A percentile compares a stretch with the other conserved stretches of the same genome.
Evolutionary conservation across 2,113 vertebrate species (phyloP).

Genomic region (Dromaius novaehollandiae): DNA sequence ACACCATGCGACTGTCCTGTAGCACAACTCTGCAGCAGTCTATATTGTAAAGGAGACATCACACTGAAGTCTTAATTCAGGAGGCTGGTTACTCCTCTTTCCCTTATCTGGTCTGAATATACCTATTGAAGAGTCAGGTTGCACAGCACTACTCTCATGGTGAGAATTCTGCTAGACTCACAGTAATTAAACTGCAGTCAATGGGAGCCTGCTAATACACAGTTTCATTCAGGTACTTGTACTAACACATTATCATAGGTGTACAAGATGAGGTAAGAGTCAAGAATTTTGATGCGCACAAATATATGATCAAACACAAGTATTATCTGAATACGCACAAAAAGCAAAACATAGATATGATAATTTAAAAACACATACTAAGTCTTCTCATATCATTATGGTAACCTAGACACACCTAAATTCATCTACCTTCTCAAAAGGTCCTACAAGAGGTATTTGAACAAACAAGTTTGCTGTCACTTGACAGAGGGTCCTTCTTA

Average conservation of each 20-base stretch:
- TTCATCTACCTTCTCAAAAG: background rate
- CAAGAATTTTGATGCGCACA: background rate
- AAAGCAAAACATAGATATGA: fast-evolving
- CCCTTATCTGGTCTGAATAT: background rate
- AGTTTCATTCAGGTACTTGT: background rate
- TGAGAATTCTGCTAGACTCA: background rate
- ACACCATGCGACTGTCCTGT: background rate
- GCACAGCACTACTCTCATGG: background rate
- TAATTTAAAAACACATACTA: too few relatives aligned
- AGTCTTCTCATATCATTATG: background rate
- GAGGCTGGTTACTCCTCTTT: background rate
- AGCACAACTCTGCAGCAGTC: background rate
- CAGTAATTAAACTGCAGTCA: background rate
- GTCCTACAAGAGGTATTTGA: background rate
- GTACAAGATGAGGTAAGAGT: background rate
- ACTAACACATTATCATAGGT: background rate
- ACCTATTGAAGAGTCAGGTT: background rate
- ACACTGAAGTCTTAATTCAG: background rate
- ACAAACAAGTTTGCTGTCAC: background rate
- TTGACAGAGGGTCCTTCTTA: background rate
- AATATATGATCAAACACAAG: background rate
- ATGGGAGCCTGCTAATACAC: background rate
- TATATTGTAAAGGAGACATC: background rate
- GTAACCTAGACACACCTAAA: background rate
- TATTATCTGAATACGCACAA: background rate